A percentile compares a stretch with the other conserved stretches of the same genome.
Conservation (phyloP, 2,888 invertebrate species). For the Podabrus alpinus region DNA sequence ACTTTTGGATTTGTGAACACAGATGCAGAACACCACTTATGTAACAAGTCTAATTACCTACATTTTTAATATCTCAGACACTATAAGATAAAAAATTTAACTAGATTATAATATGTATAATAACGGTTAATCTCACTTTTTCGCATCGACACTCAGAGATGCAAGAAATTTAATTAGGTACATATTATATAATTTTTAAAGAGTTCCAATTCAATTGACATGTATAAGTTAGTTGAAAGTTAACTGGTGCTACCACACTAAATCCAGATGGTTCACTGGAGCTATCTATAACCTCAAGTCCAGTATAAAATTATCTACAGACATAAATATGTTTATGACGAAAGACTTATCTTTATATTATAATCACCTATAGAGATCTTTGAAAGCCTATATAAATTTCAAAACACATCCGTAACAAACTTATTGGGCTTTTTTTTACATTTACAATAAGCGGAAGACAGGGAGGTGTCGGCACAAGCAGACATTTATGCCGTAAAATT, state of each 20-base stretch:
- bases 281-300: conserved; percentile 42
- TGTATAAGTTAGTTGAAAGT: conserved; percentile 46
- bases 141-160: conserved; percentile 56
- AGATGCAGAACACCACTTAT: conserved; percentile 26
- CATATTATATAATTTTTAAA: conserved; percentile 27
- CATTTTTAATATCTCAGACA: conserved; percentile 45
- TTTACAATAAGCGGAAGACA: conserved; percentile 29
- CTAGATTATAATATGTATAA: conserved; percentile 51
- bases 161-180: conserved; percentile 45
- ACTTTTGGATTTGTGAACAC: conserved; percentile 28
- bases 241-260: conserved; percentile 42
- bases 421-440: conserved; percentile 24
- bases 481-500: conserved; percentile 32
- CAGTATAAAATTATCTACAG: conserved; percentile 55
- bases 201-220: conserved; percentile 45
- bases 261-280: conserved; percentile 36
- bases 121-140: conserved; percentile 59
- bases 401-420: conserved; percentile 28
- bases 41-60: conserved; percentile 36
- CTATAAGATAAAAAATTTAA: conserved; percentile 49
- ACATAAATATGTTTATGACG: conserved; percentile 50
- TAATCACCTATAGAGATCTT: conserved; percentile 51
- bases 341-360: conserved; percentile 49
- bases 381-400: conserved; percentile 44
- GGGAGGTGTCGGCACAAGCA: conserved; percentile 26